These are phyloP conservation scores for Ephestia elutella DNA, from an alignment of 1,140 invertebrate species.

Conservation along the genomic window DNA sequence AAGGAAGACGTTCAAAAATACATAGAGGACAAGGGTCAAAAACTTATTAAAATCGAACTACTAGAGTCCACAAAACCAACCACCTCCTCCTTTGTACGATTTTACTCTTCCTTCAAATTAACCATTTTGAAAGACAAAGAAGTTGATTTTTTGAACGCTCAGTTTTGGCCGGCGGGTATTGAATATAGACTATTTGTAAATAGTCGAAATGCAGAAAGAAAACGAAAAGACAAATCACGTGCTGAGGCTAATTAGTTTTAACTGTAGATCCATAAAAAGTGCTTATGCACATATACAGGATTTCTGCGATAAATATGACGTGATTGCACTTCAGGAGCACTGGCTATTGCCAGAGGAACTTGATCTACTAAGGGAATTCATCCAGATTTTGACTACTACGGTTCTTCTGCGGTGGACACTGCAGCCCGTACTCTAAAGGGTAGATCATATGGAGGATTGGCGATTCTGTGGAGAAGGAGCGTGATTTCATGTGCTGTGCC, in stretches of 20 bases:
- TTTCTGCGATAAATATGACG: constrained; percentile 2
- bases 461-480: constrained; percentile 10
- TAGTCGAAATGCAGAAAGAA: no score
- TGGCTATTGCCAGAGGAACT: constrained; percentile 14
- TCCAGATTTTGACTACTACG: neutral
- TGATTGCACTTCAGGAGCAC: constrained; percentile 10
- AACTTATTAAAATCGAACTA: no score
- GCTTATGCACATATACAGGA: neutral
- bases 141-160: no score
- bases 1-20: no score
- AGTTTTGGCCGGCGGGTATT: no score
- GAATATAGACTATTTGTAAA: no score
- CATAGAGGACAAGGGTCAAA: no score
- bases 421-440: constrained; percentile 10
- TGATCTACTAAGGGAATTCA: neutral
- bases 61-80: no score
- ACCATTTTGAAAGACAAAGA: no score
- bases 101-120: no score
- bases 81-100: no score
- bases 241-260: constrained; percentile 13
- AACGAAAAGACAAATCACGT: no score
- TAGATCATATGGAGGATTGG: constrained; percentile 14
- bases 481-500: neutral
- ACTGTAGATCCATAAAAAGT: constrained; percentile 12
- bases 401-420: constrained; percentile 12